Evolutionary conservation across 2,113 vertebrate genomes (phyloP).

Genomic region (Ochotona princeps): DNA sequence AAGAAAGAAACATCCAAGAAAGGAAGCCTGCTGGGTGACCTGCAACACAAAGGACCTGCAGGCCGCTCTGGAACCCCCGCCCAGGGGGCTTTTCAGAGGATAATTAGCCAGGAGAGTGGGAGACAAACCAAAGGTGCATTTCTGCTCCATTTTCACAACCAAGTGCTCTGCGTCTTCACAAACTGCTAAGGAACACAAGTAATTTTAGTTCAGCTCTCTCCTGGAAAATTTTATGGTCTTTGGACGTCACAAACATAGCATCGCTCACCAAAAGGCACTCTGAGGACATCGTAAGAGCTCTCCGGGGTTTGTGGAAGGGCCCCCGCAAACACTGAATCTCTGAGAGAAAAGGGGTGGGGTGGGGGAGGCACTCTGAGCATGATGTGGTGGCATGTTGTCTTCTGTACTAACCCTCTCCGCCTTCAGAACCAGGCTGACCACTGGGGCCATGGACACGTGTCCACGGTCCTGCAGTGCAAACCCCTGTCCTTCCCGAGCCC

Average conservation of each 20-base stretch:
- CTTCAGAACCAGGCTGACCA: too few species aligned
- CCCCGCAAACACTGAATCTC: background rate
- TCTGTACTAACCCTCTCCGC: too few species aligned
- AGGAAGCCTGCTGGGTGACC: too few species aligned
- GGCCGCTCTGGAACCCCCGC: too few species aligned
- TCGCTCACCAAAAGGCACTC: constrained; percentile 12
- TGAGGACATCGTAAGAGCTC: background rate
- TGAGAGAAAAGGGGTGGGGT: background rate
- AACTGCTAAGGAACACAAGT: constrained; percentile 53
- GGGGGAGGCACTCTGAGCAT: background rate
- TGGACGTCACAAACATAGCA: background rate
- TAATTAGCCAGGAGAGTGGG: background rate
- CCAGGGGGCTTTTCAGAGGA: background rate
- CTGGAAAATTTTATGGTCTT: constrained; percentile 31
- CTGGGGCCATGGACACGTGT: too few species aligned
- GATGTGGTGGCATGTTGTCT: too few species aligned
- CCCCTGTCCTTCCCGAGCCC: background rate
- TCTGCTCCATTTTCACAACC: constrained; percentile 61
- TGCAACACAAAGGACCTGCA: background rate
- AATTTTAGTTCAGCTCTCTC: constrained; percentile 58
- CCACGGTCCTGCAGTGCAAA: fast-evolving
- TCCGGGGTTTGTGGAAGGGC: background rate
- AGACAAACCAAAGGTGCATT: background rate
- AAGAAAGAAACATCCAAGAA: background rate
- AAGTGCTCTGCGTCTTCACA: background rate